These are phyloP conservation scores for Alaudala cheleensis DNA, from an alignment of 2,113 vertebrate genomes.

Conservation along the genomic window DNA sequence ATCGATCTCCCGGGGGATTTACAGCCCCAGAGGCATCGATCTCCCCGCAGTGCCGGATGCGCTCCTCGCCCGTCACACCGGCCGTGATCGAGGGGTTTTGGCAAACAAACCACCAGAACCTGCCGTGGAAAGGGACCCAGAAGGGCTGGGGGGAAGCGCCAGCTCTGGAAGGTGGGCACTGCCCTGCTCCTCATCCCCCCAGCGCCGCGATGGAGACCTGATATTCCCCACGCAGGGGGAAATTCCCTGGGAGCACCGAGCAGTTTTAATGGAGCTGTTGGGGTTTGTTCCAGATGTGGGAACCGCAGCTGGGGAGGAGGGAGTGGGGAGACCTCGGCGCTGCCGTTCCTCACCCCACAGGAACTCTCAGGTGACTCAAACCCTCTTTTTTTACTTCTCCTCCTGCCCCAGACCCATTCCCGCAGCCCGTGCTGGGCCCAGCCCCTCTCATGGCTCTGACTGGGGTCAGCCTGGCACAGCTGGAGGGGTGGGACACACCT, in stretches of 20 bases:
- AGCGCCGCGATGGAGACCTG: background rate
- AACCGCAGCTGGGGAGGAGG: background rate
- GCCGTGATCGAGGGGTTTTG: background rate
- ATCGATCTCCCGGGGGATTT: constrained; percentile 31
- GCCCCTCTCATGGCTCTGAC: background rate
- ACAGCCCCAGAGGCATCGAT: constrained; percentile 39
- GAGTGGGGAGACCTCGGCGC: background rate
- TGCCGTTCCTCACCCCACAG: fast-evolving
- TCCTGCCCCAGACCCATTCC: background rate
- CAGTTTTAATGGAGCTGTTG: background rate
- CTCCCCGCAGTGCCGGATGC: constrained; percentile 12
- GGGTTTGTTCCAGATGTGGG: background rate
- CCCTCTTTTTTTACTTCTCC: fast-evolving
- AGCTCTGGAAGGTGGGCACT: fast-evolving
- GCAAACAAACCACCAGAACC: background rate
- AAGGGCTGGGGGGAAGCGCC: background rate
- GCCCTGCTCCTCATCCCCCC: fast-evolving
- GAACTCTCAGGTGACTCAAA: background rate
- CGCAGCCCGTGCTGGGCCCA: fast-evolving
- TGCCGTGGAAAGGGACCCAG: fast-evolving
- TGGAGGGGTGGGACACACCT: no score
- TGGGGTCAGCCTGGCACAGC: no score
- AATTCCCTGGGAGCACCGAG: background rate
- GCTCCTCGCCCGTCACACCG: background rate
- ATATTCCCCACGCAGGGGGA: background rate